phyloP scores from a whole-genome alignment of 2,888 invertebrate species.

The Hedychridium roseum region DNA sequence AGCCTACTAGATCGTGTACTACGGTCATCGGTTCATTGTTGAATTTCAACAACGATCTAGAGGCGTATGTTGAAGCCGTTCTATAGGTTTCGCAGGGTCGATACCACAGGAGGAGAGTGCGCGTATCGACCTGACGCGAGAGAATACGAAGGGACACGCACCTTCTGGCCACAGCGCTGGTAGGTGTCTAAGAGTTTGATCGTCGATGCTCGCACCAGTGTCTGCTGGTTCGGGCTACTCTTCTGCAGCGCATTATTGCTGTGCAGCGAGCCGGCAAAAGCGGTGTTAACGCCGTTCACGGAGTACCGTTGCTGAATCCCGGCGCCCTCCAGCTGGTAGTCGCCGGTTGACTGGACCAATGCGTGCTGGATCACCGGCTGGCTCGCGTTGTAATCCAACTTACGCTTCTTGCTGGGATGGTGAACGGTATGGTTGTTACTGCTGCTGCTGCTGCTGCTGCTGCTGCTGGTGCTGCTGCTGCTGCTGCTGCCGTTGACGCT shows the following conservation, averaged over 20 bases:
- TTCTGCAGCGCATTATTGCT: slow-evolving; percentile 62
- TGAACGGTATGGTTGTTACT: too few species aligned
- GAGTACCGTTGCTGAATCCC: slow-evolving; percentile 59
- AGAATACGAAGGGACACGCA: slow-evolving; percentile 44
- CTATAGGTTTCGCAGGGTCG: too few species aligned
- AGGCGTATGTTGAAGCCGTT: too few species aligned
- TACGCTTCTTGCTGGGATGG: slow-evolving; percentile 64
- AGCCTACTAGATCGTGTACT: too few species aligned
- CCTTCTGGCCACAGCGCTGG: slow-evolving; percentile 74
- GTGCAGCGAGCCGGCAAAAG: slow-evolving; percentile 58
- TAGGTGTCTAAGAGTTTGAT: slow-evolving; percentile 75
- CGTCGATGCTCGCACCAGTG: slow-evolving; percentile 73
- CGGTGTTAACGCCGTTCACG: slow-evolving; percentile 58
- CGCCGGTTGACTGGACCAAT: slow-evolving; percentile 61
- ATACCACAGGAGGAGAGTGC: slow-evolving; percentile 20
- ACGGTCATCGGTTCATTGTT: too few species aligned
- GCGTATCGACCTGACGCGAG: background rate
- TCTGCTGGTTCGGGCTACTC: slow-evolving; percentile 65
- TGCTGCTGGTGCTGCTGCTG: slow-evolving; percentile 60
- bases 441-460: slow-evolving; percentile 52
- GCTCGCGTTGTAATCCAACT: slow-evolving; percentile 64
- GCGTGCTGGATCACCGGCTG: slow-evolving; percentile 62
- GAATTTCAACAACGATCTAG: too few species aligned
- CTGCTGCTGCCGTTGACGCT: slow-evolving; percentile 66
- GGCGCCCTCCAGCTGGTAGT: slow-evolving; percentile 64